Evolutionary conservation across 2,797 vertebrate genomes (phyloP).

Genomic region (Poeciliopsis presidionis): DNA sequence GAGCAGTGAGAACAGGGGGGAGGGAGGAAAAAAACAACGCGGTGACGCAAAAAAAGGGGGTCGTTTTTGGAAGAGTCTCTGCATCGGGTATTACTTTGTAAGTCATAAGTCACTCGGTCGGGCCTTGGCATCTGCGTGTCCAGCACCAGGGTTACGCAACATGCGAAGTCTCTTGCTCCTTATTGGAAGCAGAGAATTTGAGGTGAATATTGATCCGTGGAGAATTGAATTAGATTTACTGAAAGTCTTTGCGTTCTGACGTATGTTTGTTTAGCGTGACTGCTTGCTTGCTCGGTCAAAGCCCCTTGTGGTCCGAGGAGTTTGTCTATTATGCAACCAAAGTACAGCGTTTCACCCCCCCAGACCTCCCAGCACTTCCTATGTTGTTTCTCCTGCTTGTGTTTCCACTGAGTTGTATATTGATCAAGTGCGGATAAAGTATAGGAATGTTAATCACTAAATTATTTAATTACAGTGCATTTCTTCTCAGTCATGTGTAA

Average conservation of each 20-base stretch:
- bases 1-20: accelerated
- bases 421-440: slow-evolving; percentile 14
- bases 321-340: not conserved
- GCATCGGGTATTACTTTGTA: not conserved
- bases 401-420: not conserved
- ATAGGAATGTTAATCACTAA: slow-evolving; percentile 26
- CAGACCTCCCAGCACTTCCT: not conserved
- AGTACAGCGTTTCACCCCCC: not conserved
- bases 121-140: not conserved
- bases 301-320: not conserved
- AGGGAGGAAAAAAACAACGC: not conserved
- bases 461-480: not conserved
- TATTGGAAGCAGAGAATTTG: slow-evolving; percentile 32
- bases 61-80: slow-evolving; percentile 11
- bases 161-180: not conserved
- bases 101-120: not conserved
- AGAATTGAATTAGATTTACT: not conserved
- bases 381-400: not conserved
- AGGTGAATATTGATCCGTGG: not conserved
- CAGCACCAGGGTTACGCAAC: not conserved
- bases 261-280: not conserved
- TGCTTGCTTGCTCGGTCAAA: not conserved
- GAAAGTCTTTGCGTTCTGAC: not conserved
- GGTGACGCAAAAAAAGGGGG: not conserved
- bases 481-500: slow-evolving; percentile 6